Percentiles rank a stretch among this genome's conserved stretches.
Conservation (phyloP, 2,797 vertebrate species). For the Aldrovandia affinis region DNA sequence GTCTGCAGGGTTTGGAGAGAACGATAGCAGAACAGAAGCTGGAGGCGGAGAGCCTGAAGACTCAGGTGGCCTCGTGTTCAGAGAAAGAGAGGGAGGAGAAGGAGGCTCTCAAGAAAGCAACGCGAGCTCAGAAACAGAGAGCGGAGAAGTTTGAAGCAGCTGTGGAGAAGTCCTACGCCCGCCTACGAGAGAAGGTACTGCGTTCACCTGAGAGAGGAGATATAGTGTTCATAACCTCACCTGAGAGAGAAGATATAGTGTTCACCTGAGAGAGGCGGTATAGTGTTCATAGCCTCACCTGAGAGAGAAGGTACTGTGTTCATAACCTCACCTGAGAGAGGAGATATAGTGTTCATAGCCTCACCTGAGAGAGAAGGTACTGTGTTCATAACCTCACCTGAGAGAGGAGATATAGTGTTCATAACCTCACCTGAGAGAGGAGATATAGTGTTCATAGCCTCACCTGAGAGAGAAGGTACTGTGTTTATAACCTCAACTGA, state of each 20-base stretch:
- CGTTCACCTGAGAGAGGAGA: background rate
- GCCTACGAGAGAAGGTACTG: slow-evolving; percentile 78
- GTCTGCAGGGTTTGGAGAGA: slow-evolving; percentile 75
- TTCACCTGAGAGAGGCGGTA: background rate
- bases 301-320: no score
- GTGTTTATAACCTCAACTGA: background rate
- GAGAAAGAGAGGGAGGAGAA: slow-evolving; percentile 70
- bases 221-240: background rate
- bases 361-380: no score
- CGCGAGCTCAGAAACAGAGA: slow-evolving; percentile 76
- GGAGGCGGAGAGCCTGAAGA: slow-evolving; percentile 67
- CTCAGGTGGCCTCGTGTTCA: slow-evolving; percentile 61
- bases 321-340: no score
- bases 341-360: no score
- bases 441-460: slow-evolving; percentile 65
- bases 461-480: background rate
- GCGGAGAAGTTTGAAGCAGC: slow-evolving; percentile 73
- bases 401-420: no score
- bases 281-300: no score
- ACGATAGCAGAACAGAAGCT: slow-evolving; percentile 74
- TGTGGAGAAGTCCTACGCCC: slow-evolving; percentile 71
- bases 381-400: no score
- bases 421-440: slow-evolving; percentile 70
- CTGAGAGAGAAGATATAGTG: background rate
- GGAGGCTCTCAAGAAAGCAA: slow-evolving; percentile 78